A percentile compares a stretch with the other conserved stretches of the same genome.
phyloP scores from a whole-genome alignment of 2,888 invertebrate genomes.

The Octonoba sinensis region DNA sequence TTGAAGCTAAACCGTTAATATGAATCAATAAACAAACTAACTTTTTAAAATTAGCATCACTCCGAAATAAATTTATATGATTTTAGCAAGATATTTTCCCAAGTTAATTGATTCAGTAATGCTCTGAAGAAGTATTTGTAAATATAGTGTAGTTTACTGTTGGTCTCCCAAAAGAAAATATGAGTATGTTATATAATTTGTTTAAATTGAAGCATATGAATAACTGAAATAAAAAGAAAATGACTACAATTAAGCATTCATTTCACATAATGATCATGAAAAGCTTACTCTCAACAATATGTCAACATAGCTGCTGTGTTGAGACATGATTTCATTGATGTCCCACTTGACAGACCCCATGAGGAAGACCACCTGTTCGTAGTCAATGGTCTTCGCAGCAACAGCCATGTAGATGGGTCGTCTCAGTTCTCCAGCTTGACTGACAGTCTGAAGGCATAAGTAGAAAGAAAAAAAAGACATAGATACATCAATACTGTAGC shows the following conservation, averaged over 20 bases:
- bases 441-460: constrained; percentile 73
- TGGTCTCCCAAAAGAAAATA: not conserved
- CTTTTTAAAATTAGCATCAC: no score
- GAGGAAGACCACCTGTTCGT: constrained; percentile 81
- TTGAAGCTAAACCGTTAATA: no score
- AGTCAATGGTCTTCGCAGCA: constrained; percentile 83
- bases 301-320: constrained; percentile 88
- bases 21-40: no score
- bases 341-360: constrained; percentile 94
- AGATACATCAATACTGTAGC: no score
- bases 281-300: constrained; percentile 66
- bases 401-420: constrained; percentile 90
- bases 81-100: no score
- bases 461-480: no score
- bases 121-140: no score
- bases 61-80: no score
- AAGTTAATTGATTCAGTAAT: no score
- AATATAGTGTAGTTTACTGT: not conserved
- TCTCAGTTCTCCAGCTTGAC: constrained; percentile 81
- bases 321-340: constrained; percentile 85
- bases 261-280: no score
- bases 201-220: not conserved
- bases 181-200: not conserved
- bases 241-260: not conserved
- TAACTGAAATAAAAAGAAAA: not conserved